A percentile compares a stretch with the other conserved stretches of the same genome.
phyloP scores from a whole-genome alignment of 2,888 invertebrate genomes.

The Slavum lentiscoides region DNA sequence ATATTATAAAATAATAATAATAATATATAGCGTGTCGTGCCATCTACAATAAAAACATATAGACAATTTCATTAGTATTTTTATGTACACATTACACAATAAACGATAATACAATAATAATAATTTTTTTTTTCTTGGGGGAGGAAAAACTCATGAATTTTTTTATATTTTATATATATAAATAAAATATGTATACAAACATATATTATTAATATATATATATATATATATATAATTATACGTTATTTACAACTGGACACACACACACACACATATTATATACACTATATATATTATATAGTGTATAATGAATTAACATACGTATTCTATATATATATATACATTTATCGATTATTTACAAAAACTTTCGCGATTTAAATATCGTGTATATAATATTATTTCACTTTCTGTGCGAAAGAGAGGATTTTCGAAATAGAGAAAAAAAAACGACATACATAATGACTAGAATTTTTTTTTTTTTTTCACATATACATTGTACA shows the following conservation, averaged over 20 bases:
- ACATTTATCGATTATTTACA: too few species aligned
- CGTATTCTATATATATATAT: too few species aligned
- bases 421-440: neutral
- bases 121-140: neutral
- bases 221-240: too few species aligned
- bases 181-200: too few species aligned
- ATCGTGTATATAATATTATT: neutral
- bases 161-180: too few species aligned
- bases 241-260: too few species aligned
- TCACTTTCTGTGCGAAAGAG: neutral
- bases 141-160: too few species aligned
- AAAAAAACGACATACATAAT: constrained; percentile 7
- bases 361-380: neutral
- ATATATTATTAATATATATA: too few species aligned
- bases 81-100: constrained; percentile 24
- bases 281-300: too few species aligned
- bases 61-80: constrained; percentile 28
- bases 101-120: constrained; percentile 8
- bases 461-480: constrained; percentile 24
- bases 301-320: too few species aligned
- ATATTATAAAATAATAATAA: constrained; percentile 16
- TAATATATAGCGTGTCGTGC: constrained; percentile 15
- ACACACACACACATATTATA: too few species aligned
- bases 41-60: constrained; percentile 30
- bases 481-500: neutral